Conservation (phyloP, 2,888 invertebrate species). For the Bugula neritina region DNA sequence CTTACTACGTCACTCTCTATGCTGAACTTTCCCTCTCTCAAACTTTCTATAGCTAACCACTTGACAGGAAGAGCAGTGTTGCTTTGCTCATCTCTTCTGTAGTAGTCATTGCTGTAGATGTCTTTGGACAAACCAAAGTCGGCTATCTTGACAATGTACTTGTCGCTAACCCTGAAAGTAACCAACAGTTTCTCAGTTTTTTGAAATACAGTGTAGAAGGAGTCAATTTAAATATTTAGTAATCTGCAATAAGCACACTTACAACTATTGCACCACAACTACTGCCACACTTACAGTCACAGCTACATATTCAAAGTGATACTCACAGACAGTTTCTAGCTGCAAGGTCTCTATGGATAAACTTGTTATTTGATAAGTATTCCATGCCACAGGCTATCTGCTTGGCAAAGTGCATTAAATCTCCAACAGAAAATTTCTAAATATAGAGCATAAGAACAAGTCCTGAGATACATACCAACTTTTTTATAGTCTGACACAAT, state of each 20-base stretch:
- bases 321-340: constrained; percentile 59
- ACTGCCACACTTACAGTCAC: too few species aligned
- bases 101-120: constrained; percentile 57
- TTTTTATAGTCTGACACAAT: too few species aligned
- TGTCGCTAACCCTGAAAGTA: constrained; percentile 53
- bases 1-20: constrained; percentile 56
- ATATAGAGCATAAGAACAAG: too few species aligned
- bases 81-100: constrained; percentile 55
- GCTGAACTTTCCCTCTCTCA: constrained; percentile 53
- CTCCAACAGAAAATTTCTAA: constrained; percentile 55
- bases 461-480: too few species aligned
- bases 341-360: constrained; percentile 58
- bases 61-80: constrained; percentile 54
- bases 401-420: constrained; percentile 55
- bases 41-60: constrained; percentile 57
- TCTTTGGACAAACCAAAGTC: constrained; percentile 60
- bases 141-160: constrained; percentile 55
- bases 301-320: too few species aligned
- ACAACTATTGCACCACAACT: too few species aligned
- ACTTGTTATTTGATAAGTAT: constrained; percentile 56
- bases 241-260: too few species aligned
- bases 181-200: too few species aligned
- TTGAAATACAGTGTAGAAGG: too few species aligned
- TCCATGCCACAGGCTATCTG: constrained; percentile 58
- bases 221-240: too few species aligned